Evolutionary conservation across 2,113 vertebrate species (phyloP).

Genomic region (Petaurus breviceps): DNA sequence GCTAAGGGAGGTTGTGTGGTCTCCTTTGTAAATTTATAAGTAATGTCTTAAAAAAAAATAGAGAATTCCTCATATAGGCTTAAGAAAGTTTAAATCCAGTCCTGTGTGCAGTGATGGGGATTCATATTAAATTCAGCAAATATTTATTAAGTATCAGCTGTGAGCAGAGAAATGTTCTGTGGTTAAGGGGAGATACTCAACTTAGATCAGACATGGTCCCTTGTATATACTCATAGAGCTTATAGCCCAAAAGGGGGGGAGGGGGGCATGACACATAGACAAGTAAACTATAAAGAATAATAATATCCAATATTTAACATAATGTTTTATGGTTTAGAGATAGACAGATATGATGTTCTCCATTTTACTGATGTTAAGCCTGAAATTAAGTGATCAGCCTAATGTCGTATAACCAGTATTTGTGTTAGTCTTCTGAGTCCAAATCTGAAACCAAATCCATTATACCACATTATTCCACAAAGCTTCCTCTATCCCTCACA

Average conservation of each 20-base stretch:
- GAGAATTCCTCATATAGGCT: conserved; percentile 53
- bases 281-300: neutral
- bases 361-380: neutral
- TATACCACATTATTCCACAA: neutral
- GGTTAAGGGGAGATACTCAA: too few species aligned
- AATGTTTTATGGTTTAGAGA: neutral
- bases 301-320: neutral
- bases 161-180: too few species aligned
- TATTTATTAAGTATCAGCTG: too few species aligned
- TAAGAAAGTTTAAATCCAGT: neutral
- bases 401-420: neutral
- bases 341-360: neutral
- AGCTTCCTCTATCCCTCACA: neutral
- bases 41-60: conserved; percentile 57
- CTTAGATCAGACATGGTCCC: neutral
- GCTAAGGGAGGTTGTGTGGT: conserved; percentile 56
- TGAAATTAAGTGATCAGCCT: neutral
- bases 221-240: neutral
- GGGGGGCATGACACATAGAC: neutral
- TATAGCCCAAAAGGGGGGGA: neutral
- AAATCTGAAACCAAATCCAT: neutral
- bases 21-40: conserved; percentile 6
- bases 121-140: neutral
- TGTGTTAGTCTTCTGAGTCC: neutral
- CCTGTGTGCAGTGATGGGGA: neutral